A percentile compares a stretch with the other conserved stretches of the same genome.
These are phyloP conservation scores for Trissolcus basalis DNA, from an alignment of 1,140 invertebrate species.

Conservation along the genomic window DNA sequence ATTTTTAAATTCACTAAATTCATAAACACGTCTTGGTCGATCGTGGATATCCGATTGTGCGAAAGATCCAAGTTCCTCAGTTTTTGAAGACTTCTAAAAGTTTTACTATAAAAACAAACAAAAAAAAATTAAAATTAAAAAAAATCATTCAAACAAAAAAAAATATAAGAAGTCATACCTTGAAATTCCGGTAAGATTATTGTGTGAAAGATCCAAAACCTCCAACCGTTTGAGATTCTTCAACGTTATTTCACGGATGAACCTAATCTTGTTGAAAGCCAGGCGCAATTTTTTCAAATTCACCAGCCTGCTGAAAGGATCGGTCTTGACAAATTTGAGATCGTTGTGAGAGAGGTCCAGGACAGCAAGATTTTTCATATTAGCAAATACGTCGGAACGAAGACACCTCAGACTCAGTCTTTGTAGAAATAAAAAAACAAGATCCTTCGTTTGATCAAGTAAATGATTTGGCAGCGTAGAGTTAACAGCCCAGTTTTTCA, in stretches of 20 bases:
- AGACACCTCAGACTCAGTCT: background rate
- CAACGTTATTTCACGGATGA: background rate
- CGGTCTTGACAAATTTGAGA: background rate
- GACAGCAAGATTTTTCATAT: background rate
- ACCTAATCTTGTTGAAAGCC: background rate
- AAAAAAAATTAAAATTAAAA: background rate
- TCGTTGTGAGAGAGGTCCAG: constrained; percentile 3
- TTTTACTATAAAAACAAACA: constrained; percentile 8
- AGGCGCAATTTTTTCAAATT: background rate
- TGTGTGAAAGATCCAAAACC: background rate
- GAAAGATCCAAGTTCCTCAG: constrained; percentile 10
- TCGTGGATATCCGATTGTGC: constrained; percentile 1
- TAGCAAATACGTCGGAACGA: background rate
- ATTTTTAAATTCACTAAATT: constrained; percentile 4
- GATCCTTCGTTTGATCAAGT: background rate
- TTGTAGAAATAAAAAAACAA: background rate
- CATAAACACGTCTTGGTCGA: background rate
- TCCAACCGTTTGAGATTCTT: background rate
- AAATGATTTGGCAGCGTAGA: background rate
- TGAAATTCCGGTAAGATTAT: background rate
- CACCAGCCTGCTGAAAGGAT: background rate
- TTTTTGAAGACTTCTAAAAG: background rate
- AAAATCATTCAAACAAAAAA: background rate
- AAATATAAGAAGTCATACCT: constrained; percentile 3
- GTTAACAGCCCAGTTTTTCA: background rate